phyloP scores from a whole-genome alignment of 2,888 invertebrate genomes.

The Biston betularia region DNA sequence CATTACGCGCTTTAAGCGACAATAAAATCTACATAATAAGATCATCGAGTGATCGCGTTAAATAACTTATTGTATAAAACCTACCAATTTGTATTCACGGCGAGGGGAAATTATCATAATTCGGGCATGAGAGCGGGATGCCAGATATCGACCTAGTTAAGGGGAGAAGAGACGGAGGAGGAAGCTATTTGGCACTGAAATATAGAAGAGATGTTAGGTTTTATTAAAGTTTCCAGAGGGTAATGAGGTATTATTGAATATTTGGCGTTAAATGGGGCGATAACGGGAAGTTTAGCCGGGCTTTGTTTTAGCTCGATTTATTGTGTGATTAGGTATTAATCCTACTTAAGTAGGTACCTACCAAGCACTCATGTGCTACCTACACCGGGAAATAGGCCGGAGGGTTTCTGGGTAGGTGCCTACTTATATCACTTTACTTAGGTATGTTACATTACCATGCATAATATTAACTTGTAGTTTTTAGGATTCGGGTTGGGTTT shows the following conservation, averaged over 20 bases:
- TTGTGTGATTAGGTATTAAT: background rate
- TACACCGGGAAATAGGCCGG: too few relatives aligned
- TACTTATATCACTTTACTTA: too few relatives aligned
- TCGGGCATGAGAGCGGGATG: slow-evolving; percentile 54
- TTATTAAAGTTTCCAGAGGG: slow-evolving; percentile 68
- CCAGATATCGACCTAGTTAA: slow-evolving; percentile 33
- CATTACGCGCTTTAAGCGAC: slow-evolving; percentile 48
- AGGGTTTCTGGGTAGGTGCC: too few relatives aligned
- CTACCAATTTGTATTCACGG: slow-evolving; percentile 80
- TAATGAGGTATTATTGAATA: slow-evolving; percentile 53
- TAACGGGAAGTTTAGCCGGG: background rate
- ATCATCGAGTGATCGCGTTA: slow-evolving; percentile 67
- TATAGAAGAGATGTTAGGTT: slow-evolving; percentile 67
- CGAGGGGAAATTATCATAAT: slow-evolving; percentile 74
- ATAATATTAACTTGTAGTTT: too few relatives aligned
- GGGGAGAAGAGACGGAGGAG: slow-evolving; percentile 47
- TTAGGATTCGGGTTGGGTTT: too few relatives aligned
- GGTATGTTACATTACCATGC: too few relatives aligned
- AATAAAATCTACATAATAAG: slow-evolving; percentile 57
- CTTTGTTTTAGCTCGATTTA: background rate
- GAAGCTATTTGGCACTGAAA: slow-evolving; percentile 56
- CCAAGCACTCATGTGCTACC: too few relatives aligned
- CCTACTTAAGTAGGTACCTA: background rate
- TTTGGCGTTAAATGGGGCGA: slow-evolving; percentile 30
- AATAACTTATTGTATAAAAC: slow-evolving; percentile 82